These are phyloP conservation scores for Hypotaenidia okinawae DNA, from an alignment of 2,797 vertebrate genomes.

Conservation along the genomic window DNA sequence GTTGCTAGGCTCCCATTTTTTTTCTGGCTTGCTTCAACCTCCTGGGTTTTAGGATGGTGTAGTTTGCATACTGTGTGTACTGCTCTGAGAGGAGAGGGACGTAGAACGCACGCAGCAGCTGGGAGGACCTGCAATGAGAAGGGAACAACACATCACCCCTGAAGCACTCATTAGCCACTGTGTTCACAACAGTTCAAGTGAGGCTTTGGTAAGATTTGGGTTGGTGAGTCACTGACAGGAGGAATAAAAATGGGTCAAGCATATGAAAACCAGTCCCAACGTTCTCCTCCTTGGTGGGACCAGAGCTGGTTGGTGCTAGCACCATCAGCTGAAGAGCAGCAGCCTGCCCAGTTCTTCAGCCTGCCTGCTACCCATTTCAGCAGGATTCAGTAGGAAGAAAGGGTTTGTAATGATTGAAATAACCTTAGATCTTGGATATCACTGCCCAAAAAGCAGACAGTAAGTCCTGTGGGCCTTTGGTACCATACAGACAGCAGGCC, in stretches of 20 bases:
- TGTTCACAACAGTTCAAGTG: neutral
- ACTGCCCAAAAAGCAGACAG: neutral
- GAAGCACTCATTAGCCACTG: neutral
- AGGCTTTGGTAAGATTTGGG: neutral
- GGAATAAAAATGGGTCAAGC: neutral
- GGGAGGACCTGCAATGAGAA: slow-evolving; percentile 85
- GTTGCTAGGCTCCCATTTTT: slow-evolving; percentile 74
- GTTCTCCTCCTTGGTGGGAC: rapidly evolving
- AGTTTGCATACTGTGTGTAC: slow-evolving; percentile 88
- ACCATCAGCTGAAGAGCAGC: neutral
- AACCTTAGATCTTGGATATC: neutral
- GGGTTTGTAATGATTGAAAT: rapidly evolving
- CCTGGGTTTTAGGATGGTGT: slow-evolving; percentile 90
- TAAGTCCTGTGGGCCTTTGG: neutral
- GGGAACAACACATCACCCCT: neutral
- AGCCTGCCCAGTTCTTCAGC: neutral
- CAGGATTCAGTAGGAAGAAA: neutral
- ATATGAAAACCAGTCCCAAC: neutral
- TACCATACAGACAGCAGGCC: neutral
- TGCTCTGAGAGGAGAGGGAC: slow-evolving; percentile 91
- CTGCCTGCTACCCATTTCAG: neutral
- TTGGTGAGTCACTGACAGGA: neutral
- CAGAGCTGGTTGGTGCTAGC: neutral
- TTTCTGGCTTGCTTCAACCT: slow-evolving; percentile 85
- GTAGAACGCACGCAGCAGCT: slow-evolving; percentile 91